These are phyloP conservation scores for Thaumatotibia leucotreta DNA, from an alignment of 1,140 invertebrate species.

Conservation along the genomic window DNA sequence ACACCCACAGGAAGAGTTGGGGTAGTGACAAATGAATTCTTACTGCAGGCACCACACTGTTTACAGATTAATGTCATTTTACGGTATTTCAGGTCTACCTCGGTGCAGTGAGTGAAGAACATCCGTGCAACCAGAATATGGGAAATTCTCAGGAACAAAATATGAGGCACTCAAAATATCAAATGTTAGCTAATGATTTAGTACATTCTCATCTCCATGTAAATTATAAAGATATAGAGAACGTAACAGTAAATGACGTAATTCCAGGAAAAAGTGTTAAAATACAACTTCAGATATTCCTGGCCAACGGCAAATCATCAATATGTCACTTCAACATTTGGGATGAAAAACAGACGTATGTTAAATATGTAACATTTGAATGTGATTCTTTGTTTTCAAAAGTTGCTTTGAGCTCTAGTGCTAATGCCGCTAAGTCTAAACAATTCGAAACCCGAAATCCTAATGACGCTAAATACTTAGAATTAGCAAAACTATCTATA, in stretches of 20 bases:
- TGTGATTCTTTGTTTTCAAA: neutral
- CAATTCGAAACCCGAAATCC: neutral
- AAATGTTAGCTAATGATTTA: neutral
- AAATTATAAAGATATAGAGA: neutral
- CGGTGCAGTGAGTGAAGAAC: no score
- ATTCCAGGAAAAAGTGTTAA: conserved; percentile 27
- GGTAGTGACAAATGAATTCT: no score
- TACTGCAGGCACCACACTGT: no score
- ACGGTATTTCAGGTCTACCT: no score
- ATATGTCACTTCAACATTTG: neutral
- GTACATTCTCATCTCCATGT: neutral
- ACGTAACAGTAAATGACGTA: conserved; percentile 36
- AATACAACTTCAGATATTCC: neutral
- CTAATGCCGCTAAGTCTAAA: neutral
- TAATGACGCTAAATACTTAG: neutral
- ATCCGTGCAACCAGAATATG: no score
- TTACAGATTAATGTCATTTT: no score
- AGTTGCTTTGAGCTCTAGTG: neutral
- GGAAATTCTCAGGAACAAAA: no score
- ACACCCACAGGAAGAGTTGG: no score
- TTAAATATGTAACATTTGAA: neutral
- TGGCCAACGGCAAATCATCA: neutral
- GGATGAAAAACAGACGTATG: neutral
- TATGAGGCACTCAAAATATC: neutral
- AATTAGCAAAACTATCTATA: neutral